Evolutionary conservation across 2,113 vertebrate species (phyloP).

Genomic region (Rhea americana): DNA sequence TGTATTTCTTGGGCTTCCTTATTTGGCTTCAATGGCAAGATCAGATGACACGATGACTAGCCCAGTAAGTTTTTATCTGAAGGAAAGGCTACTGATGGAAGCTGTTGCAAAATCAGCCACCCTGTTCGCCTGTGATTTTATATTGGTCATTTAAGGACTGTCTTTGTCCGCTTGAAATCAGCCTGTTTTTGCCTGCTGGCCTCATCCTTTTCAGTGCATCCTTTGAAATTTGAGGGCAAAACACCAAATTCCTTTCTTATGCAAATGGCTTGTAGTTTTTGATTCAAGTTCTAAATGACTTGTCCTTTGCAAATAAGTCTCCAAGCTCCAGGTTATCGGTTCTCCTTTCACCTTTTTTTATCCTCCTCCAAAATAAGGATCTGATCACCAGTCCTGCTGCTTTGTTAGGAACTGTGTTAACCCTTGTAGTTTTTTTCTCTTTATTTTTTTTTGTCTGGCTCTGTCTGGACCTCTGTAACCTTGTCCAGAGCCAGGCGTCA

Average conservation of each 20-base stretch:
- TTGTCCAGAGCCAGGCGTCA: fast-evolving
- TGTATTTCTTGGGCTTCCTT: not conserved
- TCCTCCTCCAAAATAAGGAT: not conserved
- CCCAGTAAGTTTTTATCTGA: not conserved
- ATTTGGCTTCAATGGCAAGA: not conserved
- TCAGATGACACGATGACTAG: not conserved
- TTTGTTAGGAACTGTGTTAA: not conserved
- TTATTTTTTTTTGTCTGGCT: fast-evolving
- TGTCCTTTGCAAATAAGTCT: not conserved
- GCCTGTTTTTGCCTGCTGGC: not conserved
- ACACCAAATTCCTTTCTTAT: not conserved
- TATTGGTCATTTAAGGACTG: not conserved
- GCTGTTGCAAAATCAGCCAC: not conserved
- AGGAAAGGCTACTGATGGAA: fast-evolving
- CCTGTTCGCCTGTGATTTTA: not conserved
- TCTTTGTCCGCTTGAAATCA: not conserved
- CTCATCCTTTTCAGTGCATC: not conserved
- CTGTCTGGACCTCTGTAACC: fast-evolving
- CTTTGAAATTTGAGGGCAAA: not conserved
- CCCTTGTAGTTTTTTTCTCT: too few relatives aligned
- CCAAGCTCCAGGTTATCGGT: not conserved
- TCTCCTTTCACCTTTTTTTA: not conserved
- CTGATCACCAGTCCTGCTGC: not conserved
- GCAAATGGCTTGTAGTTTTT: not conserved
- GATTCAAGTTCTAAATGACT: not conserved